Conservation (phyloP, 2,113 vertebrate genomes). For the Psilopsiagon aymara region DNA sequence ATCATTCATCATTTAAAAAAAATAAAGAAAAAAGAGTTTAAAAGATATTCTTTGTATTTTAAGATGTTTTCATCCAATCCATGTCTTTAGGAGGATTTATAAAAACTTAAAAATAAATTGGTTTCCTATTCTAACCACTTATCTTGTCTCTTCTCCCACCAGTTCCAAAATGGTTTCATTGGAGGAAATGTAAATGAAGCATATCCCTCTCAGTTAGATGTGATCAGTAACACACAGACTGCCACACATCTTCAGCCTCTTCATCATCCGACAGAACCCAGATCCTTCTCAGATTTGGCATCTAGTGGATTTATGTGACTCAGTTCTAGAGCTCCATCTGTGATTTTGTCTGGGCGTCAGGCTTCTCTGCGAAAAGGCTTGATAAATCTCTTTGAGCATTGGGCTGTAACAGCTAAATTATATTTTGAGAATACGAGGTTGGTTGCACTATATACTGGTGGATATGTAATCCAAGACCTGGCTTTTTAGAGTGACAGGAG, state of each 20-base stretch:
- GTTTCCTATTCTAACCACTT: conserved; percentile 19
- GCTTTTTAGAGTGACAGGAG: conserved; percentile 33
- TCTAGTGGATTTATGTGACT: conserved; percentile 76
- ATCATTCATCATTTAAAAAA: background rate
- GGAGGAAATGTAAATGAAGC: conserved; percentile 71
- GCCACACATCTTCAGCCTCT: conserved; percentile 65
- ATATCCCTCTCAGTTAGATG: conserved; percentile 69
- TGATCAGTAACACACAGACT: conserved; percentile 60
- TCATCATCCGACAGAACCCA: conserved; percentile 71
- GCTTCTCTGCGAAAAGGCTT: conserved; percentile 36
- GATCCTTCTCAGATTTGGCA: conserved; percentile 76
- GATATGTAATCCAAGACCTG: conserved; percentile 54
- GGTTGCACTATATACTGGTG: conserved; percentile 56
- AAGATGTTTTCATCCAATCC: background rate
- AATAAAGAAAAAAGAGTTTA: background rate
- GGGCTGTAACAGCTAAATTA: conserved; percentile 39
- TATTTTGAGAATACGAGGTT: conserved; percentile 31
- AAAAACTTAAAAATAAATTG: background rate
- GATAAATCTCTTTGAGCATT: background rate
- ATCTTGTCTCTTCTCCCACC: conserved; percentile 39
- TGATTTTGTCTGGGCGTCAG: conserved; percentile 19
- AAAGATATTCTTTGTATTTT: background rate
- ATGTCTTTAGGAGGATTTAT: background rate
- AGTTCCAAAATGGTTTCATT: conserved; percentile 76
- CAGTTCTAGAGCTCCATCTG: conserved; percentile 42